Base-by-base conservation (phyloP, 2,113 vertebrate species). In the Xiphorhynchus elegans region DNA sequence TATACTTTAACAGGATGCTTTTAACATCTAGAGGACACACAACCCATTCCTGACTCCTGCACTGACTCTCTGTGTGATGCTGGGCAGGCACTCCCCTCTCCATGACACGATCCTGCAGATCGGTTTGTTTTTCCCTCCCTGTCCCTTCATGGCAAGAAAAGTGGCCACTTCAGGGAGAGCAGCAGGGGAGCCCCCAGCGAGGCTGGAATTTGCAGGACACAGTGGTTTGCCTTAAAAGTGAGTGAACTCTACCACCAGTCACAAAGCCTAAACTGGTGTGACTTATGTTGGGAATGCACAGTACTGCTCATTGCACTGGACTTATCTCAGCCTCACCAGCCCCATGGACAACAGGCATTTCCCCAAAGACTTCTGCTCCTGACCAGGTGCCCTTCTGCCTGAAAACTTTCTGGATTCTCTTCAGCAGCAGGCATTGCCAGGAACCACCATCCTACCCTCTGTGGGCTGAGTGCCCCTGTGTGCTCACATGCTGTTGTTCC, bases 401-500 rank as follows among this genome's bases (percentile, higher is more conserved):
- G 24, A 1, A 35, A 47, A 13, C 6, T 1, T 26, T 47, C 59
- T 49, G 77, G 31, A 47, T 70, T 39, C 58, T 70, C 52, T 23
- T 12, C 66, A 50, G 68, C 25, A 84, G 60, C 25, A 66, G 46
- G 3, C 0, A 33, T 58, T 64, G 24, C 10, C 76, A 52, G 17
- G n/a, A 89, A 53, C 1, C 14, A 15, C 16, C 40, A 37, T 37
- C 28, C 31, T 35, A 46, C 15, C 19, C 24, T 39, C 49, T 21
- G 47, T 44, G 39, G 40, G 53, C 11, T n/a, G 18, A 31, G 62
- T 7, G 5, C 39, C 10, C 44, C 9, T 18, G 18, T 37, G 62
- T 83, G 58, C 39, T 68, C 50, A 10, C 20, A 25, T 56, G 63
- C 85, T 49, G 33, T 17, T 69, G 53, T 95, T 96, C 95, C 92